These are phyloP conservation scores for Bathynomus jamesi DNA, from an alignment of 1,140 invertebrate genomes.

Conservation along the genomic window DNA sequence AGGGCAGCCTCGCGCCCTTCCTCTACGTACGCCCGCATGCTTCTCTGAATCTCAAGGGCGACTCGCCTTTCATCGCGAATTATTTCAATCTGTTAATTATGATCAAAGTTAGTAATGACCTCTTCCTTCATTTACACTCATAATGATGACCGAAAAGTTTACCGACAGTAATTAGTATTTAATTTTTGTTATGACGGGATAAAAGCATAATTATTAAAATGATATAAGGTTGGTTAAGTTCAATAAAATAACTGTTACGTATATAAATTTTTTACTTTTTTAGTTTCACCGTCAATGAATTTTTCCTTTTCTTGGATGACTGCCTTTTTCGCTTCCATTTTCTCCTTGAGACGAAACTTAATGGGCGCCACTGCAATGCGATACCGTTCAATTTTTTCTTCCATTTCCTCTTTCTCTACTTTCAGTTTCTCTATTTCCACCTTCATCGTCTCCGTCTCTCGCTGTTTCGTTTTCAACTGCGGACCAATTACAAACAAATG, in stretches of 20 bases:
- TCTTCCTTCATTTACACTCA: no score
- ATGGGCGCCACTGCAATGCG: conserved; percentile 13
- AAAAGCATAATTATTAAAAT: no score
- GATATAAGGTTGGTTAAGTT: no score
- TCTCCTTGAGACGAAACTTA: conserved; percentile 14
- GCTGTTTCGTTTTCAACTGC: conserved; percentile 20
- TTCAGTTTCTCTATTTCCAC: conserved; percentile 25
- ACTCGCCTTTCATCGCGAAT: conserved; percentile 7
- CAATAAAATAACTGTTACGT: no score
- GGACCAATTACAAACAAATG: no score
- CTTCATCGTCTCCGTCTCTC: conserved; percentile 24
- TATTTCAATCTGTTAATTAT: conserved; percentile 4
- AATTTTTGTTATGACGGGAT: no score
- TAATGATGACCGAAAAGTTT: no score
- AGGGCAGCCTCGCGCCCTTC: conserved; percentile 6
- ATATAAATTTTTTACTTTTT: no score
- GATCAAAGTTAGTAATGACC: no score
- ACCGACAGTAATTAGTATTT: no score
- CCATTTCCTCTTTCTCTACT: conserved; percentile 42
- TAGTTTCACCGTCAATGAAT: conserved; percentile 14
- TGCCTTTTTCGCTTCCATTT: conserved; percentile 13
- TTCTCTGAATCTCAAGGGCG: neutral
- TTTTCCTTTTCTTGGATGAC: conserved; percentile 13
- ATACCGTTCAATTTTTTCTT: conserved; percentile 38
- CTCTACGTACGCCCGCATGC: conserved; percentile 7